Percentiles rank a stretch among this genome's conserved stretches.
Conservation (phyloP, 2,113 vertebrate genomes). For the Talpa occidentalis region DNA sequence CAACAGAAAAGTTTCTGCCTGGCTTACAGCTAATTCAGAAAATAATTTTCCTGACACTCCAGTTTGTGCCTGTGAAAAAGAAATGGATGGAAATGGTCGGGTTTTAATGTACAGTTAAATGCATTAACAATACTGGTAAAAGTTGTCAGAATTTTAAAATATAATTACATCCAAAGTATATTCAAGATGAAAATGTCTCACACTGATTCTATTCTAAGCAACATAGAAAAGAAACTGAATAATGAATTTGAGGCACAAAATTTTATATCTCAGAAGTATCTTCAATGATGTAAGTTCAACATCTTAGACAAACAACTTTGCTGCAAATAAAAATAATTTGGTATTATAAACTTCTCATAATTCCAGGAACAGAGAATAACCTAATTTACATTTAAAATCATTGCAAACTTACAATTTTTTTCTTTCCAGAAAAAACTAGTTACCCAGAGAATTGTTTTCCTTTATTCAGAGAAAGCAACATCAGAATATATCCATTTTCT, state of each 20-base stretch:
- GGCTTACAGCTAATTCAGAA: slow-evolving; percentile 66
- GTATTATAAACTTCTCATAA: neutral
- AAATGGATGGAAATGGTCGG: slow-evolving; percentile 47
- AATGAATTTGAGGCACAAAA: slow-evolving; percentile 42
- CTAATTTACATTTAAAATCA: slow-evolving; percentile 17
- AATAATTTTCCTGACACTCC: slow-evolving; percentile 32
- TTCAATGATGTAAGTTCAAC: neutral
- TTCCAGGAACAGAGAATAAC: neutral
- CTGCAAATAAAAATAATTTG: neutral
- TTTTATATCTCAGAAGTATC: neutral
- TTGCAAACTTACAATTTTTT: neutral
- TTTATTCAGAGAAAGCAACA: neutral
- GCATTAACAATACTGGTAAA: slow-evolving; percentile 65
- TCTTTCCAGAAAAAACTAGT: neutral
- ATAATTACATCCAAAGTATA: slow-evolving; percentile 53
- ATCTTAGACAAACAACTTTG: slow-evolving; percentile 30
- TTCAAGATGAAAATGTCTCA: slow-evolving; percentile 61
- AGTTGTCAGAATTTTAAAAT: slow-evolving; percentile 60
- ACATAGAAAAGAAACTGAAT: slow-evolving; percentile 25
- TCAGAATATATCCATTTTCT: neutral
- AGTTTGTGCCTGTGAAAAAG: slow-evolving; percentile 42
- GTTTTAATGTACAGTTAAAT: slow-evolving; percentile 60
- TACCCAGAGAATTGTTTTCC: neutral
- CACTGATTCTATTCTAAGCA: slow-evolving; percentile 29
- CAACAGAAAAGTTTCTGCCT: slow-evolving; percentile 54